Base-by-base conservation (phyloP, 2,888 invertebrate species). In the Lasioglossum lativentre region DNA sequence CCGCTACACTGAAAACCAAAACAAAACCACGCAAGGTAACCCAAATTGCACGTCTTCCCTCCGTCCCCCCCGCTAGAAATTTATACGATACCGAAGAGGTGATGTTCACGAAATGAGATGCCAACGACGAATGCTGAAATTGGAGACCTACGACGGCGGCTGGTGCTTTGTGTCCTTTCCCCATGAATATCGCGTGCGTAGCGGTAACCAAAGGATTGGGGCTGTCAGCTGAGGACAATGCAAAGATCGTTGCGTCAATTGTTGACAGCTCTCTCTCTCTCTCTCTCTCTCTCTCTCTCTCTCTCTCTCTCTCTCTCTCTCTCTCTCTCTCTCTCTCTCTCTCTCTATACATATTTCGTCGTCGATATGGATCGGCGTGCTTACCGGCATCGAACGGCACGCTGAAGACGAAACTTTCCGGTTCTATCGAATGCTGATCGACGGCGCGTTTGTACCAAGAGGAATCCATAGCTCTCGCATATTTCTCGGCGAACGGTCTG, bases 91-190 rank as follows among this genome's bases (percentile, higher is more conserved):
- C 98, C 93, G 97, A 97, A 52, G 98, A 98, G 27, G 98, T 98
- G 75, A 98, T 97, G 91, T 98, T 98, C 90, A 98, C 96, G 94
- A 99, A 99, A 95, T 98, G 98, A 76, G 97, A 97, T 2, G 98
- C 97, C 89, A 99, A 96, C 0, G 97, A 97, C 10, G 97, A 97
- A 93, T 98, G 97, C 90, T 97, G 97, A 95, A 98, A 98, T 93
- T 98, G 98, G 47, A 99, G 95, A 0, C 99, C 99, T n/a, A 98
- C 98, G 4, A 99, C 99, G 1, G 98, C 99, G 0, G 98, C 98
- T 0, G 98, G 98, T 0, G 98, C 98, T 90, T 97, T 96, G 92
- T 98, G 97, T 0, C 98, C 97, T 88, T 97, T 97, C 93, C 98
- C 98, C 38, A 98, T 97, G 93, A 98, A 98, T 74, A 98, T 97